Evolutionary conservation across 2,888 invertebrate genomes (phyloP).

Genomic region (Drosophila subquinaria): DNA sequence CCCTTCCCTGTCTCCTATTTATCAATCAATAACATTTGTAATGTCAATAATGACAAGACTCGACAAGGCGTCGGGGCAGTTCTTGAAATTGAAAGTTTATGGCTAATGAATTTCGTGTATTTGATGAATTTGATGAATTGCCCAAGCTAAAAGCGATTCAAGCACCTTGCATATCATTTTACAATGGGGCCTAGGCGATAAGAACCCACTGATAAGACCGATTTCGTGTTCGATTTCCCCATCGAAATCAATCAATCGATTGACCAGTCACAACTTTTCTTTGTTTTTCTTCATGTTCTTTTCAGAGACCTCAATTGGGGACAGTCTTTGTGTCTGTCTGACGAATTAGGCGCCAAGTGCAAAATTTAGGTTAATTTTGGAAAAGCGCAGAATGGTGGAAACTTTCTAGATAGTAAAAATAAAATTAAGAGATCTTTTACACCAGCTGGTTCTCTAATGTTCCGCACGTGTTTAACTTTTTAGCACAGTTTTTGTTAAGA

Average conservation of each 20-base stretch:
- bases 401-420: neutral
- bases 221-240: conserved; percentile 26
- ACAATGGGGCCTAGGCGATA: conserved; percentile 37
- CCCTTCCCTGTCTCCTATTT: neutral
- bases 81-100: conserved; percentile 63
- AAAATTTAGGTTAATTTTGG: conserved; percentile 67
- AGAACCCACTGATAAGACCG: conserved; percentile 46
- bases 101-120: conserved; percentile 62
- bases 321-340: conserved; percentile 30
- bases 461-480: conserved; percentile 7
- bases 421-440: neutral
- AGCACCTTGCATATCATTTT: conserved; percentile 71
- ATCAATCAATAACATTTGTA: conserved; percentile 79
- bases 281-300: neutral
- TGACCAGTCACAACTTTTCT: conserved; percentile 29
- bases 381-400: neutral
- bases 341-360: conserved; percentile 40
- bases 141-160: conserved; percentile 45
- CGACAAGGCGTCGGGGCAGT: conserved; percentile 43
- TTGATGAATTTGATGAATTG: conserved; percentile 71
- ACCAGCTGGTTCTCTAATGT: conserved; percentile 23
- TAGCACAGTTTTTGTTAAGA: conserved; percentile 4
- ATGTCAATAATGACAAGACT: conserved; percentile 78
- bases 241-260: conserved; percentile 71
- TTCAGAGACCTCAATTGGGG: conserved; percentile 48